Base-by-base conservation (phyloP, 2,888 invertebrate genomes). In the Lapara coniferarum region DNA sequence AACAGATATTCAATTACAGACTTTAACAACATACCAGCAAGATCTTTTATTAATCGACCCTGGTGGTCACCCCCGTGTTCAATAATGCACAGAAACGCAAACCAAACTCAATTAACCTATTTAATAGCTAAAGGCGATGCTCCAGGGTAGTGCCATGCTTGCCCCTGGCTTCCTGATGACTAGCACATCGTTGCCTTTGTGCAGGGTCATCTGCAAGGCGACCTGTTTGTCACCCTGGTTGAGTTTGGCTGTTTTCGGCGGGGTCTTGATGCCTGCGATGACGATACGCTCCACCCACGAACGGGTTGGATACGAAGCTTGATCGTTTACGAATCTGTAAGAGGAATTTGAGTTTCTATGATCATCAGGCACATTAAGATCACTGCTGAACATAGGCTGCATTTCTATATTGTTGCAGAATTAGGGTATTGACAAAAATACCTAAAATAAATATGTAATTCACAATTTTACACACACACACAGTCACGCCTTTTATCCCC, bases 211-310 rank as follows among this genome's bases (percentile, higher is more conserved):
- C 81, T 97, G 96, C 73, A 98, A 88, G 5, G 95, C 90, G 0
- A 94, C 90, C 71, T 92, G 93, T 57, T 95, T 95, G 66, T 95
- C 94, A 66, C 91, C 96, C 93, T 91, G 81, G 0, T 78, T 77
- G 0, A 95, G 85, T 58, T 94, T 94, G 1, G 98, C 97, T 10
- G 95, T 95, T 72, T 94, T 95, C 0, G 98, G 96, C 12, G 95
- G 94, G 10, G 94, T 89, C 12, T 95, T 95, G 75, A 97, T 94
- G 52, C 98, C 98, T 25, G 97, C 95, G 71, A 99, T 95, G 0
- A 98, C 96, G 4, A 99, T 95, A 71, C 97, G 95, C 88, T 99
- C 99, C 66, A 99, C 91, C 98, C 98, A 98, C 30, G 97, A 96
- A 68, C 95, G 95, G 0, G 98, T 97, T 6, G 95, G 94, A 85